A percentile compares a stretch with the other conserved stretches of the same genome.
phyloP scores from a whole-genome alignment of 2,797 vertebrate genomes.

The Simalia tracyae region DNA sequence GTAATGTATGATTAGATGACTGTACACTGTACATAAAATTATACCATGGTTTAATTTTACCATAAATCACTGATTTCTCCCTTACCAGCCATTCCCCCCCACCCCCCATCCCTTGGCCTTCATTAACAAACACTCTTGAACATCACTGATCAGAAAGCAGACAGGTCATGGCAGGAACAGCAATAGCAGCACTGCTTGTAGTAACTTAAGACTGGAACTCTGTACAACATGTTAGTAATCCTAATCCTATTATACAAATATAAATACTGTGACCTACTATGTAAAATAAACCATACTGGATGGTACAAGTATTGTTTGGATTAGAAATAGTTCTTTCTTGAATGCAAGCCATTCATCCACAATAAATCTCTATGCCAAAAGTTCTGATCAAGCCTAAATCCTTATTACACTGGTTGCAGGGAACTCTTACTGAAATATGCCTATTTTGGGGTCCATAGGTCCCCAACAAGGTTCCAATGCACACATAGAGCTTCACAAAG shows the following conservation, averaged over 20 bases:
- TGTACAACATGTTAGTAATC: conserved; percentile 41
- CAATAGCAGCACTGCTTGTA: conserved; percentile 23
- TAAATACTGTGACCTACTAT: conserved; percentile 78
- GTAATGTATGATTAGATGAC: not conserved
- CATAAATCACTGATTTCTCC: conserved; percentile 2
- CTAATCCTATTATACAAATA: conserved; percentile 74
- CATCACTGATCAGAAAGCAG: conserved; percentile 42
- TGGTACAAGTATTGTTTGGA: conserved; percentile 17
- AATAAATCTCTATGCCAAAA: not conserved
- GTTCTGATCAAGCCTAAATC: not conserved
- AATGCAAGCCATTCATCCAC: not conserved
- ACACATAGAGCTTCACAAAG: not conserved
- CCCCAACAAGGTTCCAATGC: not conserved
- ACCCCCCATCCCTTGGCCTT: not conserved
- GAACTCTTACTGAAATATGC: not conserved
- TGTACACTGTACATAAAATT: not conserved
- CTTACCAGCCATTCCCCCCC: conserved; percentile 31
- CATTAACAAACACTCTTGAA: conserved; percentile 17
- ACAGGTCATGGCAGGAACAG: conserved; percentile 44
- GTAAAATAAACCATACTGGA: conserved; percentile 14
- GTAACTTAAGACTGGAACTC: conserved; percentile 32
- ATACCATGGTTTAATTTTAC: not conserved
- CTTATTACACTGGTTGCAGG: not conserved
- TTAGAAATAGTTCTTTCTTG: conserved; percentile 3
- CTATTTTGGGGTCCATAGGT: not conserved